phyloP scores from a whole-genome alignment of 2,888 invertebrate genomes.

The Andricus curvator region DNA sequence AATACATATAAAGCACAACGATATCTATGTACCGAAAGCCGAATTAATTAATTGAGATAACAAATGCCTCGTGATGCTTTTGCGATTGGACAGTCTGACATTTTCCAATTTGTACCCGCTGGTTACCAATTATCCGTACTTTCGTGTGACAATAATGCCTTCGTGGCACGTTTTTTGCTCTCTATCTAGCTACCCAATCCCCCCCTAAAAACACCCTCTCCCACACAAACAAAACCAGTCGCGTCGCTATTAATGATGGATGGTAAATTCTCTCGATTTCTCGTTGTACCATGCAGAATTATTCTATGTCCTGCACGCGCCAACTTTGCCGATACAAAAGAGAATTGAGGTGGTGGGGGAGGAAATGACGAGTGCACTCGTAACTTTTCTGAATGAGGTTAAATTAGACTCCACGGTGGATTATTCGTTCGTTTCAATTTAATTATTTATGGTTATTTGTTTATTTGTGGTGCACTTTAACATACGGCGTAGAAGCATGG shows the following conservation, averaged over 20 bases:
- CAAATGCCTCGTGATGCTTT: constrained; percentile 54
- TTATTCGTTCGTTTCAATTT: constrained; percentile 28
- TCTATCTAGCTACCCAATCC: neutral
- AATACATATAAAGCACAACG: neutral
- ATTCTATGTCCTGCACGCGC: constrained; percentile 40
- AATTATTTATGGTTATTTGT: constrained; percentile 26
- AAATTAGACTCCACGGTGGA: constrained; percentile 22
- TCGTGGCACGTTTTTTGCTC: constrained; percentile 9
- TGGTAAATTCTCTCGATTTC: constrained; percentile 51
- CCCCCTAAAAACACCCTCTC: neutral
- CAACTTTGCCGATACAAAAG: constrained; percentile 21
- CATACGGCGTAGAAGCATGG: neutral
- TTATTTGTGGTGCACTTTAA: neutral
- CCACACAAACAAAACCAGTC: neutral
- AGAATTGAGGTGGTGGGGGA: constrained; percentile 6
- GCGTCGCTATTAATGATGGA: constrained; percentile 41
- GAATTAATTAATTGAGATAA: constrained; percentile 66
- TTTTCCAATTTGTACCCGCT: constrained; percentile 63
- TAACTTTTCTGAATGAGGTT: constrained; percentile 35
- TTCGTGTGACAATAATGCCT: constrained; percentile 39
- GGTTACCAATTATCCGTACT: constrained; percentile 52
- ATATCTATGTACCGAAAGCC: constrained; percentile 48
- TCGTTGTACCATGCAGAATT: constrained; percentile 47
- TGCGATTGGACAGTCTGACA: constrained; percentile 49
- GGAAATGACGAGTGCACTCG: constrained; percentile 33